A percentile compares a stretch with the other conserved stretches of the same genome.
phyloP scores from a whole-genome alignment of 1,140 invertebrate genomes.

The Saxidomus purpurata region DNA sequence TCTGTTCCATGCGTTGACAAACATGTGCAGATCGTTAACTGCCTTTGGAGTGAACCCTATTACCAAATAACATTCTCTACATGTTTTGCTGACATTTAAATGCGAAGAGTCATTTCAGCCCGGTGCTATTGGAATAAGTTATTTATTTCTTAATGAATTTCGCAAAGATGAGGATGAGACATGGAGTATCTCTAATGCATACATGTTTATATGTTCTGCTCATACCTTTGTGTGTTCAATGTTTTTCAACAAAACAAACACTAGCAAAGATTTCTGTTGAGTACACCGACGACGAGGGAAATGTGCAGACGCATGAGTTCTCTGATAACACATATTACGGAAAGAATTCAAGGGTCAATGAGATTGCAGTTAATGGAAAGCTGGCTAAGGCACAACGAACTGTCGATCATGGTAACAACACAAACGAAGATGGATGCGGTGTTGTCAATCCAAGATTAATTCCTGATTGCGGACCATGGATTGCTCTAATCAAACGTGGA shows the following conservation, averaged over 20 bases:
- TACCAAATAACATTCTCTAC: too few relatives aligned
- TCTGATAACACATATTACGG: background rate
- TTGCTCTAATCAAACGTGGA: slow-evolving; percentile 65
- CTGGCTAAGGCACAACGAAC: background rate
- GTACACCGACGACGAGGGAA: background rate
- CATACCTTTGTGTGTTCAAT: background rate
- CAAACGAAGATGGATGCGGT: slow-evolving; percentile 33
- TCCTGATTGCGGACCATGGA: slow-evolving; percentile 38
- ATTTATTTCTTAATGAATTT: too few relatives aligned
- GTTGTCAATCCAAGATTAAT: slow-evolving; percentile 15
- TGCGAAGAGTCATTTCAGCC: too few relatives aligned
- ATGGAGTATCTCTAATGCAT: too few relatives aligned
- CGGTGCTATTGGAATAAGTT: too few relatives aligned
- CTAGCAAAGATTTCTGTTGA: background rate
- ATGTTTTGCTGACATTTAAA: too few relatives aligned
- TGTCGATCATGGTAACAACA: background rate
- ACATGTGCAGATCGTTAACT: too few relatives aligned
- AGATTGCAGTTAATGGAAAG: background rate
- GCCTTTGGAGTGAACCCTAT: too few relatives aligned
- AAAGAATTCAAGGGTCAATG: background rate
- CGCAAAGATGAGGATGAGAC: too few relatives aligned
- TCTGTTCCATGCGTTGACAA: too few relatives aligned
- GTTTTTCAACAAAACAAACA: background rate
- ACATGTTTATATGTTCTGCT: background rate
- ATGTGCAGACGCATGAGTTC: background rate